Percentiles rank a stretch among this genome's conserved stretches.
Conservation (phyloP, 2,888 invertebrate species). For the Emmelina monodactyla region DNA sequence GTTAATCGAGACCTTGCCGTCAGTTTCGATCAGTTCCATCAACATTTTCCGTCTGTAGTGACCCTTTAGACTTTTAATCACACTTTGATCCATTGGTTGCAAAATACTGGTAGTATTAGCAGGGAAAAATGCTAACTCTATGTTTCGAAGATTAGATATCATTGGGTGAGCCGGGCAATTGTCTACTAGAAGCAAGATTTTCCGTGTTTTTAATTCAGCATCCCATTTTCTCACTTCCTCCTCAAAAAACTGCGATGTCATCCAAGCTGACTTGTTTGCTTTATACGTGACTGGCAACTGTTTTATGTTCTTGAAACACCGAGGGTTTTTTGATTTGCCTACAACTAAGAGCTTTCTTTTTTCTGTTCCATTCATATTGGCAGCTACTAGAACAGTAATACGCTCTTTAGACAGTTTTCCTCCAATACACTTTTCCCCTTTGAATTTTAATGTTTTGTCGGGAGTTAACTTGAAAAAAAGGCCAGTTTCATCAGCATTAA, state of each 20-base stretch:
- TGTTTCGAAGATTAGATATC: background rate
- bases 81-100: conserved; percentile 17
- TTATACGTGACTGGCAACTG: conserved; percentile 21
- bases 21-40: no score
- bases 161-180: conserved; percentile 19
- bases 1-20: no score
- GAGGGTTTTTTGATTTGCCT: conserved; percentile 23
- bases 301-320: conserved; percentile 25
- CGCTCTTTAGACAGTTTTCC: conserved; percentile 23
- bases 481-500: conserved; percentile 22
- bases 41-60: conserved; percentile 5
- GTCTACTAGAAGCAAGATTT: conserved; percentile 20
- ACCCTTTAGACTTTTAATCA: conserved; percentile 15
- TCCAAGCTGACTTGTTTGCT: conserved; percentile 21
- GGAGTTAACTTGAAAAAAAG: conserved; percentile 22
- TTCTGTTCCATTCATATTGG: conserved; percentile 25
- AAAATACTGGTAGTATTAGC: conserved; percentile 5
- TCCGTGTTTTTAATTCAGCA: conserved; percentile 15
- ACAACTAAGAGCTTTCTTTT: conserved; percentile 25
- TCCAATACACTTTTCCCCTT: conserved; percentile 22
- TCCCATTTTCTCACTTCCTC: conserved; percentile 17
- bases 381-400: conserved; percentile 24
- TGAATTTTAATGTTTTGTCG: conserved; percentile 21
- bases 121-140: conserved; percentile 11
- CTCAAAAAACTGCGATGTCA: conserved; percentile 22